These are phyloP conservation scores for Pangasianodon hypophthalmus DNA, from an alignment of 2,113 vertebrate genomes.

Conservation along the genomic window DNA sequence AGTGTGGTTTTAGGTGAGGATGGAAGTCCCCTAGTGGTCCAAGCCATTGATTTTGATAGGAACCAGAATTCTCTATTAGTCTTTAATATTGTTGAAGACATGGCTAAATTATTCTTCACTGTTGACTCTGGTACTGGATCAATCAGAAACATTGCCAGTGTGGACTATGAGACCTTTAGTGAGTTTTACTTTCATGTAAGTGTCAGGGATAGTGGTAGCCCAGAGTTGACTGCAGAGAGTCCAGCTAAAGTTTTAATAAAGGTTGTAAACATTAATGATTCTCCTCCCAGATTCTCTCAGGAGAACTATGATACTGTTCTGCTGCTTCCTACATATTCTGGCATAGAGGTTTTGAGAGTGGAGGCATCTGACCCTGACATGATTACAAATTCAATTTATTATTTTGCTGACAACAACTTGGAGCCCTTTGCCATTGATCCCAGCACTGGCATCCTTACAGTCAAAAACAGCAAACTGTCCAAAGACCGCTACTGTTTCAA, in stretches of 20 bases:
- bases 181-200: constrained; percentile 89
- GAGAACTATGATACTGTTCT: constrained; percentile 86
- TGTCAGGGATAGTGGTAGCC: constrained; percentile 90
- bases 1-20: constrained; percentile 83
- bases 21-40: constrained; percentile 87
- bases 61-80: constrained; percentile 92
- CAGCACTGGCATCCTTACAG: constrained; percentile 83
- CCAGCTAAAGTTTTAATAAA: constrained; percentile 88
- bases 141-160: constrained; percentile 86
- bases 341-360: constrained; percentile 87
- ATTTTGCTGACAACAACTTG: constrained; percentile 81
- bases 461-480: constrained; percentile 84
- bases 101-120: constrained; percentile 87
- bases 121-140: constrained; percentile 95
- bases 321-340: constrained; percentile 87
- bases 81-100: constrained; percentile 92
- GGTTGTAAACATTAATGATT: constrained; percentile 93
- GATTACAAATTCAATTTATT: constrained; percentile 79
- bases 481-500: constrained; percentile 89
- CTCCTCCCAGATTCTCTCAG: constrained; percentile 89
- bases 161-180: constrained; percentile 90
- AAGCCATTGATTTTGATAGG: constrained; percentile 86
- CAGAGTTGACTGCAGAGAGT: constrained; percentile 83
- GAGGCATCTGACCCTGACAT: constrained; percentile 89
- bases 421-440: constrained; percentile 85